Percentiles rank a stretch among this genome's conserved stretches.
phyloP scores from a whole-genome alignment of 1,140 invertebrate genomes.

The Pentalonia nigronervosa region DNA sequence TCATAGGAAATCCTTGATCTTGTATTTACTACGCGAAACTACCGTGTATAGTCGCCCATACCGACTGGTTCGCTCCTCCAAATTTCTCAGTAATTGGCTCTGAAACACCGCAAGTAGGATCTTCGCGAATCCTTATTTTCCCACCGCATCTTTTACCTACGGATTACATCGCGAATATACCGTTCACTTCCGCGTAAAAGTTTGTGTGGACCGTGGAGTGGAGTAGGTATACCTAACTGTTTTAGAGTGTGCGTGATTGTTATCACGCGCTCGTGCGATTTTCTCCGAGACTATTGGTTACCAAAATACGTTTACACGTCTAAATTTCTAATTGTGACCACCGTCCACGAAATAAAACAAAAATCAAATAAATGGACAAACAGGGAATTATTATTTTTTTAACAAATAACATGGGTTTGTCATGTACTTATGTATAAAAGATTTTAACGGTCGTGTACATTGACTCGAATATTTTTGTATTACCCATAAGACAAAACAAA shows the following conservation, averaged over 20 bases:
- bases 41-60: background rate
- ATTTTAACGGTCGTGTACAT: slow-evolving; percentile 41
- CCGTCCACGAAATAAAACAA: background rate
- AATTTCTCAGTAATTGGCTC: background rate
- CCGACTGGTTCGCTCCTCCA: background rate
- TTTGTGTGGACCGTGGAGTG: background rate
- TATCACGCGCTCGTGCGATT: background rate
- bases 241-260: slow-evolving; percentile 17
- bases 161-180: slow-evolving; percentile 15
- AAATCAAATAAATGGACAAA: background rate
- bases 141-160: background rate
- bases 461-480: background rate
- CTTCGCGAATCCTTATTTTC: background rate
- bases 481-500: background rate
- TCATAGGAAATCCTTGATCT: slow-evolving; percentile 49
- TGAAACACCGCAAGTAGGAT: background rate
- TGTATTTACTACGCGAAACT: slow-evolving; percentile 18
- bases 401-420: background rate
- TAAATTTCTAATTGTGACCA: background rate
- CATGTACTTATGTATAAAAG: background rate
- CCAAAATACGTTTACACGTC: slow-evolving; percentile 3
- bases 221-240: background rate
- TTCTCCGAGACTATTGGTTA: slow-evolving; percentile 14
- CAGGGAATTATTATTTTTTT: background rate
- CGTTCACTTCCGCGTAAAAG: slow-evolving; percentile 10